Evolutionary conservation across 2,888 invertebrate genomes (phyloP), one percentile per base, ranked within the genome.

Genomic region (Tachystola acroxantha): DNA sequence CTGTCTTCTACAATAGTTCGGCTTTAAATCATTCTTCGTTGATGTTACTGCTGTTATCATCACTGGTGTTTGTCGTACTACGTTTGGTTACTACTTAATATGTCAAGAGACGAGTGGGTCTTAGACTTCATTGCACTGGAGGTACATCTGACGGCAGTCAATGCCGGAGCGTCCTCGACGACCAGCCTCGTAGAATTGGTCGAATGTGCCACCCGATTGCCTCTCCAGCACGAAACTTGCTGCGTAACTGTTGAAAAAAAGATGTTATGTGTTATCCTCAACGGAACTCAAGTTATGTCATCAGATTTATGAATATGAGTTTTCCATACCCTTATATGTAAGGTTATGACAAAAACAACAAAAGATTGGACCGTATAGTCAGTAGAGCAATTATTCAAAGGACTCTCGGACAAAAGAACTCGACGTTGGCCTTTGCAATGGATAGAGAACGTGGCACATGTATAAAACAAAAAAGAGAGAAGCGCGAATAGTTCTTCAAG

Each of bases 101-200:
- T n/a, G n/a, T n/a, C n/a, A n/a, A n/a, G n/a, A n/a, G 47, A 49
- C 27, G 42, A 42, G 40, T 39, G 35, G 42, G 43, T 43, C 50
- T 89, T 92, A 95, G 73, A 95, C 93, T 88, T 96, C 95, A 77
- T 96, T 96, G 79, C 96, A 97, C 76, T 95, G 92, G 58, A 94
- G 88, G 82, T 94, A 96, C 50, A 94, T 88, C 64, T 94, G 92
- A 67, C 92, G 92, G 68, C 97, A 97, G 71, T 96, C 94, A 53
- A 94, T 92, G 32, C 95, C 96, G 25, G 92, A 92, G 68, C 96
- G 91, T 40, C 96, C 96, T 49, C 93, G 89, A 65, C 96, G 90
- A 12, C 95, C 95, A 3, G 96, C 96, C 58, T 96, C 95, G 67
- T 94, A 94, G 57, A 94, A 90, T 32, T 91, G 88, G 48, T 95